Evolutionary conservation across 2,888 invertebrate genomes (phyloP).

Genomic region (Cryptus armator): DNA sequence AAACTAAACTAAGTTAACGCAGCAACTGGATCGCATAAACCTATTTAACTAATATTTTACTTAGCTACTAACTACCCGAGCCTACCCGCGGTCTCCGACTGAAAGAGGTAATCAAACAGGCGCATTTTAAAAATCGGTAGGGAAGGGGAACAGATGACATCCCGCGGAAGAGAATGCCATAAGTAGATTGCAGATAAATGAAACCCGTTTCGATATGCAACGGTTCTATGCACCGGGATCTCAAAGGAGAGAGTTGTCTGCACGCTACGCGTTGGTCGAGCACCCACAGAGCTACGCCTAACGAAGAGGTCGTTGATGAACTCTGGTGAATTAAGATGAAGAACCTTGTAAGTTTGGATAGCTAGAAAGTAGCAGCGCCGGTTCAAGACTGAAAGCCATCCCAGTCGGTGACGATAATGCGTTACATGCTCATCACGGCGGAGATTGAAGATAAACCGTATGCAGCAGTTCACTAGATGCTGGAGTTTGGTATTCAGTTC

Average conservation of each 20-base stretch:
- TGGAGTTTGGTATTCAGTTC: no score
- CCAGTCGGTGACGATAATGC: no score
- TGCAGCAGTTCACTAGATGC: constrained; percentile 17
- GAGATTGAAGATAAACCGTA: constrained; percentile 49
- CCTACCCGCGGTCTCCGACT: background rate
- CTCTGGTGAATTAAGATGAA: background rate
- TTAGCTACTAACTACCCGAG: no score
- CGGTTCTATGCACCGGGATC: background rate
- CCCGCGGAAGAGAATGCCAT: background rate
- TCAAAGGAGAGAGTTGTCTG: background rate
- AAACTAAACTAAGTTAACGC: no score
- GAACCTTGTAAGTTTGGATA: background rate
- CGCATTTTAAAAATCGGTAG: background rate
- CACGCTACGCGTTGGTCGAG: no score
- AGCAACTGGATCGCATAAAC: no score
- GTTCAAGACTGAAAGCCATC: constrained; percentile 23
- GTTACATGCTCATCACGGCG: constrained; percentile 1
- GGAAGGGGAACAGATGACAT: background rate
- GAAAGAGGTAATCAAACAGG: background rate
- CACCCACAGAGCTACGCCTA: no score
- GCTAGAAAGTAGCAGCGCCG: constrained; percentile 15
- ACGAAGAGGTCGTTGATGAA: constrained; percentile 9
- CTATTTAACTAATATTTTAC: no score
- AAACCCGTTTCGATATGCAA: background rate
- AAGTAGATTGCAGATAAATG: background rate